phyloP scores from a whole-genome alignment of 2,797 vertebrate genomes.

The Phoeniculus purpureus region DNA sequence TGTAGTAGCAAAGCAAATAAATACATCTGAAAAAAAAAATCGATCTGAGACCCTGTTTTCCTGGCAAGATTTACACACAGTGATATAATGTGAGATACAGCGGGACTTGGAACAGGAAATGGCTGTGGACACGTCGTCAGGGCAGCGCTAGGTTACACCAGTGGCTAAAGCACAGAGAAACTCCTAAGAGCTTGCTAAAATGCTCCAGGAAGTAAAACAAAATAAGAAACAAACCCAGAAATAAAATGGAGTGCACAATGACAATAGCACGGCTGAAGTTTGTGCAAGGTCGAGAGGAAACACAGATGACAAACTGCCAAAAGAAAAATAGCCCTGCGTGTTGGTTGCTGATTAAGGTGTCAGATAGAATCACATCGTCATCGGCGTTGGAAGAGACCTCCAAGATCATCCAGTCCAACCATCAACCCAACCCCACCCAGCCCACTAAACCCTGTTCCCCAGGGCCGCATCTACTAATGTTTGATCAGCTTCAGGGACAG shows the following conservation, averaged over 20 bases:
- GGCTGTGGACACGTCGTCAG: slow-evolving; percentile 41
- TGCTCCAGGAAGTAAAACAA: slow-evolving; percentile 32
- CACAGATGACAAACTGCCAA: neutral
- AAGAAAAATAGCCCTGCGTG: neutral
- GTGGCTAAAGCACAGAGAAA: neutral
- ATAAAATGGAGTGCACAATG: slow-evolving; percentile 12
- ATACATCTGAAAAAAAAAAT: slow-evolving; percentile 47
- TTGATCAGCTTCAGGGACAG: too few species aligned
- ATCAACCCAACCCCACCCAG: too few species aligned
- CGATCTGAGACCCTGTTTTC: slow-evolving; percentile 41
- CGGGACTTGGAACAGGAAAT: slow-evolving; percentile 48
- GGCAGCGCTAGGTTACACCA: neutral
- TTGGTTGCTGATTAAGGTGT: neutral
- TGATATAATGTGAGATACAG: slow-evolving; percentile 41
- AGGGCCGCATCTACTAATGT: too few species aligned
- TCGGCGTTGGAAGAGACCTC: too few species aligned
- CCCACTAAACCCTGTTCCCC: too few species aligned
- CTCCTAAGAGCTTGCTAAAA: slow-evolving; percentile 10
- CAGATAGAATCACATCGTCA: too few species aligned
- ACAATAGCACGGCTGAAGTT: neutral
- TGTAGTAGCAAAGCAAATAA: slow-evolving; percentile 64
- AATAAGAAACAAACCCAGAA: slow-evolving; percentile 8
- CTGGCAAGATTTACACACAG: slow-evolving; percentile 17
- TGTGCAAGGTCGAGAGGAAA: slow-evolving; percentile 3
- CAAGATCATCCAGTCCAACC: too few species aligned